Base-by-base conservation (phyloP, 2,888 invertebrate genomes). In the Globia sparganii region DNA sequence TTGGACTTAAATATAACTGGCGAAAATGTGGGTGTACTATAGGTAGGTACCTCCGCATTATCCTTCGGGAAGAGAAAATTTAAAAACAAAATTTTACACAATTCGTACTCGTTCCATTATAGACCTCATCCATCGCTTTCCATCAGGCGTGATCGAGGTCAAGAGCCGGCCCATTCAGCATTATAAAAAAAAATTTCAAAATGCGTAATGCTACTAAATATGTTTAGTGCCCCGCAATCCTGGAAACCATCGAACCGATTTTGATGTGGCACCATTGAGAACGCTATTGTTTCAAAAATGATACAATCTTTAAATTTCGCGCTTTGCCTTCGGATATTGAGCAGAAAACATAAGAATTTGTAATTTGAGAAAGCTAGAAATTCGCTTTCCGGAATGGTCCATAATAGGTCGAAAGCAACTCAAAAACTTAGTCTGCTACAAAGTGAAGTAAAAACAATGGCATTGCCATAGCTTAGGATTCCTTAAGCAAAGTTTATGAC, bases 201-300 rank as follows among this genome's bases (percentile, higher is more conserved):
- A 61, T 34, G 0, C 11, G 34, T 25, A 62, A 62, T 21, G 18
- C 2, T 61, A 3, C 28, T 21, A 28, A 43, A 31, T 25, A 46
- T 67, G 31, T 66, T 4, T 15, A 25, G 8, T 46, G 8, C 46
- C 13, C 31, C 46, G 31, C 31, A 67, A 31, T 67, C 66, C 46
- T 67, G 25, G 31, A 49, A 46, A 67, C 46, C 25, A 31, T 46
- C 31, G 15, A 67, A 49, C 46, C 46, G 25, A 67, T 49, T 49
- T 67, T 67, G 25, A 67, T 49, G 31, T 31, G 25, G 66, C 25
- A 66, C 25, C 46, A 66, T 49, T 31, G 31, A 49, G 15, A 67
- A 49, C 46, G 66, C 46, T 67, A 49, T 81, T 84, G 84, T 84
- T 84, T 67, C 21, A 21, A n/a, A 34, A 15, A 49, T n/a, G 5